These are phyloP conservation scores for Agelas oroides DNA, from an alignment of 37 sponge, comb jelly and placozoan species.

Conservation along the genomic window DNA sequence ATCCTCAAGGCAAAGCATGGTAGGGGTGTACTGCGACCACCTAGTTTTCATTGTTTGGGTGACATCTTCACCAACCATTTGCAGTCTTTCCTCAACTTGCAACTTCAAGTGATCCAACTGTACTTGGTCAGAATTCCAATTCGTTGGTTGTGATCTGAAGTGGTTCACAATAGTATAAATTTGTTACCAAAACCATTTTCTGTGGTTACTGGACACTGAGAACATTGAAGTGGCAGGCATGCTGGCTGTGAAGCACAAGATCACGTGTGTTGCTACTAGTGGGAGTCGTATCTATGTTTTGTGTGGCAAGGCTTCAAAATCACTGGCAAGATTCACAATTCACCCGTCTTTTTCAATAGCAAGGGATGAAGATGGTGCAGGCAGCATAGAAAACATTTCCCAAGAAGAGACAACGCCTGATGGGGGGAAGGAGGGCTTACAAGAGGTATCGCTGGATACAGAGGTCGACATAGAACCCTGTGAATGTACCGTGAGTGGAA, in stretches of 20 bases:
- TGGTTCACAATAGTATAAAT: constrained; percentile 42
- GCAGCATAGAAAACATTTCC: not conserved
- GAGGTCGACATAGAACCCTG: not conserved
- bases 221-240: constrained; percentile 22
- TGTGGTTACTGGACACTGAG: constrained; percentile 65
- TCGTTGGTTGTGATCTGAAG: no score
- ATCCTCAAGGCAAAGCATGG: no score
- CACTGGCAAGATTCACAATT: constrained; percentile 36
- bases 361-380: not conserved
- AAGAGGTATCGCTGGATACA: not conserved
- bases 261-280: constrained; percentile 16
- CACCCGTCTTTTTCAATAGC: constrained; percentile 15
- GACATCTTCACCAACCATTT: no score
- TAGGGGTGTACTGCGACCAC: no score
- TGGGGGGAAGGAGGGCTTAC: not conserved
- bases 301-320: not conserved
- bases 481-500: not conserved
- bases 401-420: not conserved
- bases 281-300: constrained; percentile 51
- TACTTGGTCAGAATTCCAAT: no score
- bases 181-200: constrained; percentile 27
- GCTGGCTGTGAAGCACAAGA: constrained; percentile 14
- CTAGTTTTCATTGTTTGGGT: no score
- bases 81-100: no score
- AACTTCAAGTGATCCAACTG: no score